Evolutionary conservation across 2,113 vertebrate genomes (phyloP), one percentile per base, ranked within the genome.

Genomic region (Halcyon malimbica): DNA sequence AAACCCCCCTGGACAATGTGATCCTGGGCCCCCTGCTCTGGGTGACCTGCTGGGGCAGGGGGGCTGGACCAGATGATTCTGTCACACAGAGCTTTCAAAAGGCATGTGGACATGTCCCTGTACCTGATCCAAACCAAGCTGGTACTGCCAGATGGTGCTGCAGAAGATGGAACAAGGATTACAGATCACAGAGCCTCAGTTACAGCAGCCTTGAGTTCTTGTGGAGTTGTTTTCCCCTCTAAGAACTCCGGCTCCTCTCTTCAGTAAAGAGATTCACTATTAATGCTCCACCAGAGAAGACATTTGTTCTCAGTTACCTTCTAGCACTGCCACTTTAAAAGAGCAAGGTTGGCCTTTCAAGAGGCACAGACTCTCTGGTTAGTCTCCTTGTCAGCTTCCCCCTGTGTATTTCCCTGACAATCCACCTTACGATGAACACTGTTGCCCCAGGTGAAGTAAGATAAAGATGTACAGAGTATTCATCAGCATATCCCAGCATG

Each of bases 321-420:
- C 96, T 74, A 95, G 69, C 68, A 94, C 12, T 84, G 77, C 69
- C 76, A 51, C 90, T 96, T 80, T 41, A 84, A 92, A 78, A 95
- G 79, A 97, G 48, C 87, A 90, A 97, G 54, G 42, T n/a, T 91
- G 76, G 73, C 53, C 92, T 74, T 91, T 87, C 76, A 79, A 87
- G 68, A 86, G 62, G 90, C 85, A 96, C 89, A 56, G 46, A 89
- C 60, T 93, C 60, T 90, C 73, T 46, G 35, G 67, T 8, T 78
- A 44, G 31, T 24, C 79, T 90, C 76, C 80, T 85, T 87, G 53
- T 26, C 91, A 93, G 44, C 68, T 83, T 75, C 77, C 67, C 65
- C 67, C 67, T 5, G 10, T 54, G 25, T 59, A 68, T 87, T 96
- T 94, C 87, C n/a, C n/a, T 62, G 71, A 87, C 59, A 75, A 24